Conservation (phyloP, 1,140 invertebrate species). For the Plectus sambesii region DNA sequence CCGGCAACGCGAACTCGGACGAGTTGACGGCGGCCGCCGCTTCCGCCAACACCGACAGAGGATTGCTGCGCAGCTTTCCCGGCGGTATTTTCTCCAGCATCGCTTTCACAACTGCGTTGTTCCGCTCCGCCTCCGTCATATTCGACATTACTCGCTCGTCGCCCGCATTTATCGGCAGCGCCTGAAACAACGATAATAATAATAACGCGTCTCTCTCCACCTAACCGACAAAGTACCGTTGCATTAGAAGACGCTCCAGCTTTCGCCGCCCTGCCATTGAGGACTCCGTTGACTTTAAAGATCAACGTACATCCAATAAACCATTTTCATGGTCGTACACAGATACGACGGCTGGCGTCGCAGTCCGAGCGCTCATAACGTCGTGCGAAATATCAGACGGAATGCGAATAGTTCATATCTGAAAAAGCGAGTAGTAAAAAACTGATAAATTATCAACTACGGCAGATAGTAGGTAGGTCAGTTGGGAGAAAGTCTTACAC, state of each 20-base stretch:
- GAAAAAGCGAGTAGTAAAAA: too few species aligned
- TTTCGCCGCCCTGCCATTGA: slow-evolving; percentile 17
- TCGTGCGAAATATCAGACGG: too few species aligned
- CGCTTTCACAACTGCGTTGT: slow-evolving; percentile 7
- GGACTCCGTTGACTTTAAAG: slow-evolving; percentile 24
- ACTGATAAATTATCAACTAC: too few species aligned
- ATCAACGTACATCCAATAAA: too few species aligned
- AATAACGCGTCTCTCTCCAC: slow-evolving; percentile 1
- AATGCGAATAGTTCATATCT: too few species aligned
- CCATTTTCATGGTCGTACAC: too few species aligned
- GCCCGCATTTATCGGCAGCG: too few species aligned
- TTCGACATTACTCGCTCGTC: too few species aligned
- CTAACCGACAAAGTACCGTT: slow-evolving; percentile 7
- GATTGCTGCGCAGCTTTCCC: slow-evolving; percentile 2
- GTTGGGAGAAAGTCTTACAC: too few species aligned
- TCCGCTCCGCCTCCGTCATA: slow-evolving; percentile 15
- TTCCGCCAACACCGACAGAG: slow-evolving; percentile 11
- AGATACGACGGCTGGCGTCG: too few species aligned
- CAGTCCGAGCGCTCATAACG: too few species aligned
- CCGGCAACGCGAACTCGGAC: slow-evolving; percentile 9
- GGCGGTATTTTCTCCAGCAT: slow-evolving; percentile 11
- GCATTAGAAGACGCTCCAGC: slow-evolving; percentile 5
- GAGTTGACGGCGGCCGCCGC: slow-evolving; percentile 14
- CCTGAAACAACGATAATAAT: slow-evolving; percentile 14
- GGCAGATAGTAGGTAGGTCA: too few species aligned